phyloP scores from a whole-genome alignment of 2,113 vertebrate species.

The Mellivora capensis region DNA sequence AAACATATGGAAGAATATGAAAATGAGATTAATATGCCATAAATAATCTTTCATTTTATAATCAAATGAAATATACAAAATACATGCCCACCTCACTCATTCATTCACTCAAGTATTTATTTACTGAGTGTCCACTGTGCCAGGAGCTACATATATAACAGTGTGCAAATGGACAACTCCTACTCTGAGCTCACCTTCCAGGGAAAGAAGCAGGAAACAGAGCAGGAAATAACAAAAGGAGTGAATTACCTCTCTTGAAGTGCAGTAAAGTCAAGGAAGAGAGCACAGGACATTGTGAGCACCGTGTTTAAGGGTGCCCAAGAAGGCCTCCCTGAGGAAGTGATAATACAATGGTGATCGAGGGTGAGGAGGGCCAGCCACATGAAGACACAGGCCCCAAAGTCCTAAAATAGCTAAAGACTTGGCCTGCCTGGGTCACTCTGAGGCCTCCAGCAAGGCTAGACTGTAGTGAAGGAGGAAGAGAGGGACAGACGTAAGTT shows the following conservation, averaged over 20 bases:
- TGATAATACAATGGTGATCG: neutral
- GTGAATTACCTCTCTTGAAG: neutral
- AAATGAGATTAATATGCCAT: neutral
- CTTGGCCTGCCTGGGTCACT: neutral
- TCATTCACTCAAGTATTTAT: neutral
- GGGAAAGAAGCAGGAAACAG: neutral
- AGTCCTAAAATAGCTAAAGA: neutral
- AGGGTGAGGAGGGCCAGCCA: neutral
- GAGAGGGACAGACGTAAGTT: neutral
- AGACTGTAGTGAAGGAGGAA: neutral
- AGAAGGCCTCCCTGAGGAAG: neutral
- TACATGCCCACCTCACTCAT: neutral
- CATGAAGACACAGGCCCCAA: neutral
- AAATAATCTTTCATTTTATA: neutral
- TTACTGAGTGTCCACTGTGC: neutral
- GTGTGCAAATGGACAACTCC: neutral
- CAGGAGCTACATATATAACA: neutral
- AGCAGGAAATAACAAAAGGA: neutral
- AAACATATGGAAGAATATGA: neutral
- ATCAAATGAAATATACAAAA: neutral
- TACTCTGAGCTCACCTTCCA: neutral
- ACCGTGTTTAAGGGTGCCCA: neutral
- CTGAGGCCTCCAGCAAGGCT: neutral
- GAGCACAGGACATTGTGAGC: neutral
- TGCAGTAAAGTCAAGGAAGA: neutral